Evolutionary conservation across 2,113 vertebrate species (phyloP).

Genomic region (Corythoichthys intestinalis): DNA sequence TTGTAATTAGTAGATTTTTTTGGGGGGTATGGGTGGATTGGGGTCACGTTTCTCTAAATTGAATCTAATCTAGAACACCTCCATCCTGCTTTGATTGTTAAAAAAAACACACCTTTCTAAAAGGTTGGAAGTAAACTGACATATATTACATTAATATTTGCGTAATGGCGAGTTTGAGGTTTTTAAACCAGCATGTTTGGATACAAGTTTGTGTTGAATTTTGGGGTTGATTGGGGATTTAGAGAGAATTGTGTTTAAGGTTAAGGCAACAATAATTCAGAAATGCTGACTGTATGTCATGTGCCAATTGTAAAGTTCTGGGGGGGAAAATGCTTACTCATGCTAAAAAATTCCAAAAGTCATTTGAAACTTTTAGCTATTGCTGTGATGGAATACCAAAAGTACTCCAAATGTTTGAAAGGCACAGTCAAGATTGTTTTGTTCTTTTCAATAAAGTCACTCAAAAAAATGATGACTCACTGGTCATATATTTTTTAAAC

Average conservation of each 20-base stretch:
- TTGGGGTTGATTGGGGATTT: conserved; percentile 3
- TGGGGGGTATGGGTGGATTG: no score
- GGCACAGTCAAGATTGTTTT: conserved; percentile 47
- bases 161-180: conserved; percentile 36
- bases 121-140: conserved; percentile 4
- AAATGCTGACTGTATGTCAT: conserved; percentile 34
- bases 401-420: conserved; percentile 36
- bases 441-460: conserved; percentile 69
- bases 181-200: conserved; percentile 34
- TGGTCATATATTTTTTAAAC: neutral
- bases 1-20: conserved; percentile 9
- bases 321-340: neutral
- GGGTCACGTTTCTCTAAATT: neutral
- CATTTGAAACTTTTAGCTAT: conserved; percentile 16
- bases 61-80: neutral
- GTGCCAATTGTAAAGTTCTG: conserved; percentile 18
- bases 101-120: neutral
- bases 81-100: conserved; percentile 11
- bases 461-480: conserved; percentile 23
- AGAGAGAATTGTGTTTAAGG: conserved; percentile 17
- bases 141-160: conserved; percentile 21
- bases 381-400: conserved; percentile 21
- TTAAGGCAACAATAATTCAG: conserved; percentile 8
- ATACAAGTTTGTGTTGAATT: conserved; percentile 21
- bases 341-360: conserved; percentile 10